These are phyloP conservation scores for Nicator chloris DNA, from an alignment of 2,113 vertebrate genomes.

Conservation along the genomic window DNA sequence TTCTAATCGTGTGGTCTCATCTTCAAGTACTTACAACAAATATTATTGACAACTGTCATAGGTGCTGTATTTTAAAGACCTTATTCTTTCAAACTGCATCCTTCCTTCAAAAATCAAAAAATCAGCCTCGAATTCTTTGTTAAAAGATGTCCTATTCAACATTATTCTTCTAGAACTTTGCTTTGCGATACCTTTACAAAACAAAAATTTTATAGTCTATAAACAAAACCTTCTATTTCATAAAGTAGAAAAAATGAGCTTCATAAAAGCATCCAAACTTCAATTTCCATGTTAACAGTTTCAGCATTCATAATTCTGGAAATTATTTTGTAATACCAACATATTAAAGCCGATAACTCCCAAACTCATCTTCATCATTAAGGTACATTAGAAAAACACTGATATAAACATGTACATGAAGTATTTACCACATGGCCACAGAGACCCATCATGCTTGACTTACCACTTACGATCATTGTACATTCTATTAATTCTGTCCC, in stretches of 20 bases:
- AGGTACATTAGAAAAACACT: background rate
- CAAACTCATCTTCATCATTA: background rate
- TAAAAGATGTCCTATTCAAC: background rate
- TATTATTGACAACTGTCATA: background rate
- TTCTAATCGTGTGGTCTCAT: background rate
- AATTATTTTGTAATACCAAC: background rate
- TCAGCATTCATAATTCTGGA: background rate
- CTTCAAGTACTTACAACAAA: background rate
- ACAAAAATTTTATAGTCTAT: background rate
- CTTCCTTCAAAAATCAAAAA: background rate
- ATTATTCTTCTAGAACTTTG: background rate
- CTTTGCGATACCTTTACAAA: background rate
- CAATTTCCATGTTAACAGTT: background rate
- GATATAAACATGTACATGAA: background rate
- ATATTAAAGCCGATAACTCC: background rate
- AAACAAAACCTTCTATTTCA: background rate
- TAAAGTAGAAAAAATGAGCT: background rate
- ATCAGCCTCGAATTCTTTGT: background rate
- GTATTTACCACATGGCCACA: background rate
- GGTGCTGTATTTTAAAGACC: background rate
- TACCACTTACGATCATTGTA: conserved; percentile 90
- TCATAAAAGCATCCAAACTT: background rate
- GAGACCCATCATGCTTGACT: background rate
- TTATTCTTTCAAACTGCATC: background rate
- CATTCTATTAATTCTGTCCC: conserved; percentile 91